Evolutionary conservation across 2,888 invertebrate species (phyloP).

Genomic region (Tortricodes alternella): DNA sequence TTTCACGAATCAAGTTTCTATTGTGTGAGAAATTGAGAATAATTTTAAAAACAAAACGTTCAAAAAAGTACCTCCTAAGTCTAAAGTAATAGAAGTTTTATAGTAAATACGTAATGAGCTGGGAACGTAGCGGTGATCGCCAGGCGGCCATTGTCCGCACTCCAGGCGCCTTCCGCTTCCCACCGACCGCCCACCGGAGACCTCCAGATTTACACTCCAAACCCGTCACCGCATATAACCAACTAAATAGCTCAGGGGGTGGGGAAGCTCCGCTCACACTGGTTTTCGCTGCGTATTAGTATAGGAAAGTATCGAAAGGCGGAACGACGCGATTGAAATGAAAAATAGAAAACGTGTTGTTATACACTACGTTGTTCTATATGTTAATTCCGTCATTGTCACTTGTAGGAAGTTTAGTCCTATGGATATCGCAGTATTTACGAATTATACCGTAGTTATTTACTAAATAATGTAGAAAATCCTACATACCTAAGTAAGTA

Average conservation of each 20-base stretch:
- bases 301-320: conserved; percentile 78
- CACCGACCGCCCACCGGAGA: conserved; percentile 56
- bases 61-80: conserved; percentile 47
- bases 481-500: no score
- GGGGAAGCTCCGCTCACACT: conserved; percentile 47
- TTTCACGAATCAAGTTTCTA: conserved; percentile 34
- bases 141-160: conserved; percentile 74
- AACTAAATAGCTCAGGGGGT: conserved; percentile 43
- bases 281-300: conserved; percentile 59
- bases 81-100: conserved; percentile 62
- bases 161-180: conserved; percentile 71
- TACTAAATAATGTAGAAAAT: no score
- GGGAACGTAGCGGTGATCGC: conserved; percentile 72
- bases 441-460: no score
- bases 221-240: conserved; percentile 48
- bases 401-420: conserved; percentile 39
- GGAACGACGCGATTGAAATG: conserved; percentile 77
- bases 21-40: conserved; percentile 33
- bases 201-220: conserved; percentile 53
- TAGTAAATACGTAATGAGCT: conserved; percentile 77
- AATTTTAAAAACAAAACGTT: conserved; percentile 40
- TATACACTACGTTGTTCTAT: conserved; percentile 48
- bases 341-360: conserved; percentile 75
- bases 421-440: background rate
- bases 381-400: conserved; percentile 61